Evolutionary conservation across 1,140 invertebrate genomes (phyloP), one percentile per base, ranked within the genome.

Genomic region (Trichomalopsis sarcophagae): DNA sequence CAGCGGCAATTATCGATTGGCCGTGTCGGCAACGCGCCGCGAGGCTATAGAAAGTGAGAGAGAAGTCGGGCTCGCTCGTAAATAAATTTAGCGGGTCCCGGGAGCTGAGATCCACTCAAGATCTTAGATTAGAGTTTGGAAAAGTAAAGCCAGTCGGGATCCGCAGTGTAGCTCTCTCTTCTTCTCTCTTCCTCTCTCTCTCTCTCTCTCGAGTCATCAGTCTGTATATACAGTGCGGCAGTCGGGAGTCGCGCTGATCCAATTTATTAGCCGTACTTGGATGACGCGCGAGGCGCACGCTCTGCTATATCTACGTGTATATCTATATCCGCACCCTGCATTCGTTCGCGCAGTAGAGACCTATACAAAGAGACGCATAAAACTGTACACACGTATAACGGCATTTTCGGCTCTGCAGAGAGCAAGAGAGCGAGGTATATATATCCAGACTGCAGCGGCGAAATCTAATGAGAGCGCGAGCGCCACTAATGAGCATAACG

Each of bases 401-500:
- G 17, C 14, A 62, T 62, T 62, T 17, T 62, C 55, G 55, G 55
- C 17, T 6, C 55, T n/a, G 55, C 55, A 62, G 47, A 50, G 47
- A 50, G 47, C 1, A 17, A 50, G 55, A 62, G 55, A 62, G 21
- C 14, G 21, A 62, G 4, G 10, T 44, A 44, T 44, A 44, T 44
- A 44, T 44, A 44, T 62, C 2, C n/a, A 10, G 27, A 23, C 44
- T 68, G 83, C 50, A 11, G 66, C 1, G 17, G 76, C 79, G 40
- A 92, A 93, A 93, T 93, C 92, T 92, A 93, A 93, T 93, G 92
- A 93, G 81, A 93, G 90, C 90, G 90, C 89, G 92, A 93, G 92
- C 91, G 91, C 91, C 90, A 90, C 92, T 93, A 93, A 93, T 92
- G 91, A 93, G 91, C 89, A 91, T 93, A 93, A 93, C 92, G 91